These are phyloP conservation scores for Neosilurus mollespiculum DNA, from an alignment of 2,797 vertebrate genomes.

Conservation along the genomic window DNA sequence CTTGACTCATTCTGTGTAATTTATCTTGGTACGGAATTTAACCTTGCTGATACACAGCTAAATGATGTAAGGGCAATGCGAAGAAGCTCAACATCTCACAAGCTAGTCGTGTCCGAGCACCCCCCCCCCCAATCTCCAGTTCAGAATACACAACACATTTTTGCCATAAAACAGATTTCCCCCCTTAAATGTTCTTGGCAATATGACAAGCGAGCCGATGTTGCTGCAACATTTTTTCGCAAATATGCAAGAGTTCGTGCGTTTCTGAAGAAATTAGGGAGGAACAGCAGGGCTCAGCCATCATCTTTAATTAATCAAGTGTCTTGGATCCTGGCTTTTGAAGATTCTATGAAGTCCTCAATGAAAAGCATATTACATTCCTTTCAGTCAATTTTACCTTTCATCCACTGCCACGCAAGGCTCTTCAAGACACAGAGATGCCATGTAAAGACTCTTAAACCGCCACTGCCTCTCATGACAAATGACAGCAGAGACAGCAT, in stretches of 20 bases:
- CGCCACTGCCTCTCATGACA: neutral
- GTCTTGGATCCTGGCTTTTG: conserved; percentile 12
- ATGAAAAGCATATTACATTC: conserved; percentile 4
- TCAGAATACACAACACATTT: conserved; percentile 12
- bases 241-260: conserved; percentile 29
- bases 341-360: neutral
- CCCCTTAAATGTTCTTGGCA: conserved; percentile 22
- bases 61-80: neutral
- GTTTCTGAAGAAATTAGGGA: conserved; percentile 23
- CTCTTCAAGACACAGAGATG: neutral
- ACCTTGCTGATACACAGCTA: neutral
- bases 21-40: conserved; percentile 1
- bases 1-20: neutral
- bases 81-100: neutral
- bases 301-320: conserved; percentile 30
- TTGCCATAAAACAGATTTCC: neutral
- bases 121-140: neutral
- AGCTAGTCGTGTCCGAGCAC: neutral
- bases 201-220: neutral
- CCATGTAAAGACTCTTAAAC: neutral
- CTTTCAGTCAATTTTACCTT: conserved; percentile 3
- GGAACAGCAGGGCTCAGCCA: neutral
- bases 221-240: conserved; percentile 4
- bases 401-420: neutral
- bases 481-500: neutral